Conservation (phyloP, 2,797 vertebrate species). For the Sebastes paucispinis region DNA sequence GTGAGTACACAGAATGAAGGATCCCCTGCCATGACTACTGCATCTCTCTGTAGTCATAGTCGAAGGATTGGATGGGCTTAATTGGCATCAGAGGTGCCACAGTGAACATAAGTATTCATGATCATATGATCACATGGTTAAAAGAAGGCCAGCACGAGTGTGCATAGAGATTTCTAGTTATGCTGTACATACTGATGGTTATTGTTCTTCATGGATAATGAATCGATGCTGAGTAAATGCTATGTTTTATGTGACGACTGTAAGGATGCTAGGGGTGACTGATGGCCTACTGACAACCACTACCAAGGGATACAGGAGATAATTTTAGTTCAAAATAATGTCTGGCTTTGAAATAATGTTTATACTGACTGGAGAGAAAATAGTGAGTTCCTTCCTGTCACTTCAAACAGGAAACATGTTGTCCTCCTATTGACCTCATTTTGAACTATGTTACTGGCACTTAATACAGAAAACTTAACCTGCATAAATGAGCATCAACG, state of each 20-base stretch:
- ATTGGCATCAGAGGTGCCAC: not conserved
- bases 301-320: not conserved
- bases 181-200: not conserved
- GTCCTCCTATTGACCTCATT: not conserved
- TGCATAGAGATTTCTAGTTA: not conserved
- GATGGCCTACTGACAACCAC: not conserved
- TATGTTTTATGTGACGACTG: not conserved
- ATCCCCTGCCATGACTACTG: not conserved
- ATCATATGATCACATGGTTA: not conserved
- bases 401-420: not conserved
- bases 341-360: not conserved
- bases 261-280: not conserved
- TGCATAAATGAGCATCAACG: not conserved
- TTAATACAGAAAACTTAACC: not conserved
- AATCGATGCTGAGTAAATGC: not conserved
- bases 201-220: not conserved
- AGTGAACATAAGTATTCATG: not conserved
- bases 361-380: not conserved
- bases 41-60: not conserved
- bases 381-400: not conserved
- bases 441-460: not conserved
- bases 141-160: not conserved
- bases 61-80: not conserved
- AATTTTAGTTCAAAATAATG: not conserved
- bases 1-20: conserved; percentile 12